Percentiles rank a stretch among this genome's conserved stretches.
Evolutionary conservation across 53 echinoderm and acorn worm species (phyloP).

Genomic region (Actinopyga echinites): DNA sequence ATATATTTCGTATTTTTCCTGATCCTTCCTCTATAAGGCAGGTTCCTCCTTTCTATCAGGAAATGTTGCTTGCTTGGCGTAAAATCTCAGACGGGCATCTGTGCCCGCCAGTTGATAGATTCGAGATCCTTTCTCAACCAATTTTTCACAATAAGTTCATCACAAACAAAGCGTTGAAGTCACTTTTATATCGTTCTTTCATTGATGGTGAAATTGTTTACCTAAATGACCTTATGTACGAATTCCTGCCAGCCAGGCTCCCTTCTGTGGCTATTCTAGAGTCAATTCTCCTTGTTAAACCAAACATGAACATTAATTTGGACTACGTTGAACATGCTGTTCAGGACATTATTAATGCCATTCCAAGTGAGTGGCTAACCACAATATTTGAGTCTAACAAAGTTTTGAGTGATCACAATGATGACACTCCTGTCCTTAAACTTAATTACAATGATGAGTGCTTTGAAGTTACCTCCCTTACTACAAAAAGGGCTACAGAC

Average conservation of each 20-base stretch:
- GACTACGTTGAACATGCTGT: not conserved
- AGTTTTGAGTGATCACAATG: not conserved
- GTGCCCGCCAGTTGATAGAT: not conserved
- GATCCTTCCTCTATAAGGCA: too few relatives aligned
- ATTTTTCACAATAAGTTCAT: slow-evolving; percentile 35
- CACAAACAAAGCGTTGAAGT: not conserved
- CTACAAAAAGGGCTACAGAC: too few relatives aligned
- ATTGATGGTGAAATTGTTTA: not conserved
- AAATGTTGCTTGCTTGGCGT: not conserved
- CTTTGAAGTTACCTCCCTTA: too few relatives aligned
- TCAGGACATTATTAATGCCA: not conserved
- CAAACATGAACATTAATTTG: not conserved
- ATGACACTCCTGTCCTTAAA: too few relatives aligned
- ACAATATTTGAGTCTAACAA: not conserved
- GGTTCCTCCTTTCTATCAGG: not conserved
- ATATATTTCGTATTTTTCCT: slow-evolving; percentile 1
- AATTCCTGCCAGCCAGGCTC: not conserved
- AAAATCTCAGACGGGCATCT: not conserved
- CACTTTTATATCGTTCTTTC: not conserved
- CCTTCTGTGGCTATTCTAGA: not conserved
- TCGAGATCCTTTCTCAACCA: slow-evolving; percentile 3
- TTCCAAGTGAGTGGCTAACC: not conserved
- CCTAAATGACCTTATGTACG: slow-evolving; percentile 19
- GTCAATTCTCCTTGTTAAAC: too few relatives aligned
- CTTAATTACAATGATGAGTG: too few relatives aligned